Conservation (phyloP, 2,888 invertebrate species). For the Xanthia togata region DNA sequence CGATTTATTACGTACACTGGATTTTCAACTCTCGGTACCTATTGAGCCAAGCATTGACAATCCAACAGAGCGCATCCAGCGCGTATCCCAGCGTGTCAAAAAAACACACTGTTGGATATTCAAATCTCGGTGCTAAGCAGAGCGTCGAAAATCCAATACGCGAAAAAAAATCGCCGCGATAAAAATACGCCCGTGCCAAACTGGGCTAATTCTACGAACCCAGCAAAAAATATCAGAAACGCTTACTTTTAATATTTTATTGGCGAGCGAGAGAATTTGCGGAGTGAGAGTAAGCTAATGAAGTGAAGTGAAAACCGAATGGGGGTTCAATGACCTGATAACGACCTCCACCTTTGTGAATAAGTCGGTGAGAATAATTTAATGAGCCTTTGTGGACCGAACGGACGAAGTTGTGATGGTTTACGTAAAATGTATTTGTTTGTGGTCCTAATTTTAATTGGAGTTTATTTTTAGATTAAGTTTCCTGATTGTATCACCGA, state of each 20-base stretch:
- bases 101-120: too few species aligned
- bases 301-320: slow-evolving; percentile 80
- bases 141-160: too few species aligned
- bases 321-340: slow-evolving; percentile 80
- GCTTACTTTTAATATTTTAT: slow-evolving; percentile 49
- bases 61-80: too few species aligned
- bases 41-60: too few species aligned
- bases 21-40: too few species aligned
- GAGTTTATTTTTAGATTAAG: slow-evolving; percentile 8
- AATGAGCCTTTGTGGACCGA: slow-evolving; percentile 77
- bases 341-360: slow-evolving; percentile 75
- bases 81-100: too few species aligned
- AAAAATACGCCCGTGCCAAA: too few species aligned
- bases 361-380: slow-evolving; percentile 78
- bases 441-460: slow-evolving; percentile 1
- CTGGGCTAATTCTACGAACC: not conserved
- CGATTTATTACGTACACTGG: too few species aligned
- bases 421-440: slow-evolving; percentile 21
- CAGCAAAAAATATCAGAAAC: slow-evolving; percentile 26
- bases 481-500: not conserved
- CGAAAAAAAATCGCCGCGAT: too few species aligned
- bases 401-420: slow-evolving; percentile 39
- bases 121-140: too few species aligned
- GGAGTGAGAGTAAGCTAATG: slow-evolving; percentile 75
- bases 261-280: slow-evolving; percentile 57